Evolutionary conservation across 2,888 invertebrate genomes (phyloP), one percentile per base, ranked within the genome.

Genomic region (Monopis laevigella): DNA sequence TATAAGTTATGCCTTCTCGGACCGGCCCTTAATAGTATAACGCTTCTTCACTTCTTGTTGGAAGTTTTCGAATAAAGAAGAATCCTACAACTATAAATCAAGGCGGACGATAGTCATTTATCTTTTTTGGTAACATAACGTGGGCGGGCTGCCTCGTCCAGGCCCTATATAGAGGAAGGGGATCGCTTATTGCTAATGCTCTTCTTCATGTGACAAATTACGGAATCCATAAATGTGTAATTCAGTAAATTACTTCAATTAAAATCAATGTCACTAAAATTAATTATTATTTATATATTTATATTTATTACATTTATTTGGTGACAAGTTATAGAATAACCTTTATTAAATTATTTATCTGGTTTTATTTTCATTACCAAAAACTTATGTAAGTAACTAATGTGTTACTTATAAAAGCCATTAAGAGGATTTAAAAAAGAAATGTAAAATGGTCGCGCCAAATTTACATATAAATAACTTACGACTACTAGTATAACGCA

Each of bases 41-140:
- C n/a, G n/a, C n/a, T n/a, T n/a, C n/a, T n/a, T n/a, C n/a, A n/a
- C n/a, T n/a, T n/a, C n/a, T n/a, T n/a, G n/a, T n/a, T n/a, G n/a
- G n/a, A n/a, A n/a, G n/a, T n/a, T n/a, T n/a, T n/a, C n/a, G n/a
- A n/a, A n/a, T n/a, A n/a, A n/a, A n/a, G n/a, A n/a, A n/a, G n/a
- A n/a, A n/a, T n/a, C n/a, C n/a, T n/a, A n/a, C 6, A 48, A 50
- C 56, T 50, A 68, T 68, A 65, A 68, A 68, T 68, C 67, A 63
- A 57, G 38, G 52, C 39, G 49, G 54, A 52, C 53, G 49, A 38
- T 38, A 21, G 53, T 55, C 51, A 68, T 68, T 64, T 65, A 67
- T 68, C 61, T 65, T 51, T 46, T 48, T 48, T 45, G 45, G 43
- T 46, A 51, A 53, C 48, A 52, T 52, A 48, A 56, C 50, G 55